These are phyloP conservation scores for Oryzias celebensis DNA, from an alignment of 2,113 vertebrate species.

Conservation along the genomic window DNA sequence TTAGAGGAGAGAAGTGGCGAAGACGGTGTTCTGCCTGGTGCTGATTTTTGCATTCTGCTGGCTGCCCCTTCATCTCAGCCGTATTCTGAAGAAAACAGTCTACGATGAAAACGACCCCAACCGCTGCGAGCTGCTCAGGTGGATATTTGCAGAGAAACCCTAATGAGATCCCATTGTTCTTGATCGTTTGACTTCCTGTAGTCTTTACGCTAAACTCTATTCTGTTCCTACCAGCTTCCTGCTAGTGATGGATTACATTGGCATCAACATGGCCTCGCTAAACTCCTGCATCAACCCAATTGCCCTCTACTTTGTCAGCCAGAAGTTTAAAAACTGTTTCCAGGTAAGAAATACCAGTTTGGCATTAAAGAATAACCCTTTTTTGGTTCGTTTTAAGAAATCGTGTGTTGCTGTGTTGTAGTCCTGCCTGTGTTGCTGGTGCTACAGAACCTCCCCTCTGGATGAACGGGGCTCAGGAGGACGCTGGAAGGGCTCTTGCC, in stretches of 20 bases:
- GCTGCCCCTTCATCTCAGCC: constrained; percentile 90
- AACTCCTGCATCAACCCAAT: constrained; percentile 94
- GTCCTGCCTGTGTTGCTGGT: constrained; percentile 94
- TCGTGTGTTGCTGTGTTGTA: constrained; percentile 48
- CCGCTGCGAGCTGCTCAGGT: constrained; percentile 91
- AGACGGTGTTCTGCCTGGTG: constrained; percentile 91
- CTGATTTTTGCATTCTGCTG: constrained; percentile 91
- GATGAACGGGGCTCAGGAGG: constrained; percentile 79
- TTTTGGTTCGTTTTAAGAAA: background rate
- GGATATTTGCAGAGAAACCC: background rate
- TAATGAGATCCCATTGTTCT: constrained; percentile 49
- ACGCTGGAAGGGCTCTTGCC: constrained; percentile 85
- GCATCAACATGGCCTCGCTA: constrained; percentile 93
- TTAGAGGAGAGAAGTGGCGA: constrained; percentile 88
- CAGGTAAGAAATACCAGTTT: constrained; percentile 74
- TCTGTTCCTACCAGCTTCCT: constrained; percentile 78
- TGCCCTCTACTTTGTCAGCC: constrained; percentile 91
- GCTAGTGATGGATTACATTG: constrained; percentile 90
- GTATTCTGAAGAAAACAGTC: constrained; percentile 88
- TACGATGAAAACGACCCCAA: constrained; percentile 83
- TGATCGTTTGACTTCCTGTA: constrained; percentile 40
- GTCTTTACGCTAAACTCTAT: constrained; percentile 29
- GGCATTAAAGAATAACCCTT: background rate
- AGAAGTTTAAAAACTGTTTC: constrained; percentile 94
- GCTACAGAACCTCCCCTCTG: constrained; percentile 78